These are phyloP conservation scores for Sebastes nivosus DNA, from an alignment of 2,797 vertebrate species.

Conservation along the genomic window DNA sequence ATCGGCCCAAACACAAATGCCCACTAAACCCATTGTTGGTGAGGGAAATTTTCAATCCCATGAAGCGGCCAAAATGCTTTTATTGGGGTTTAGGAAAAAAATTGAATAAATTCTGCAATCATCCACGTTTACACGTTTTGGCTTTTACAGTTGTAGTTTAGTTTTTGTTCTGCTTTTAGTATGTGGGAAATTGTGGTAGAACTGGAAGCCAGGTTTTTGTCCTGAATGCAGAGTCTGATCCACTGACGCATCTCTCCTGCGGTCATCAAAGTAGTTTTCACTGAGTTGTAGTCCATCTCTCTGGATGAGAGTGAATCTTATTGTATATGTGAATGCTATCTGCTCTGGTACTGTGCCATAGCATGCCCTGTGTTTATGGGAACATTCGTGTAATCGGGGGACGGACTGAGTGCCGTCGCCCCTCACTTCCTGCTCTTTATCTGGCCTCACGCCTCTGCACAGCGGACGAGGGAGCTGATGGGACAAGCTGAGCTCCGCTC, in stretches of 20 bases:
- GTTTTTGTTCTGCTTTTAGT: conserved; percentile 3
- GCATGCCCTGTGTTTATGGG: conserved; percentile 33
- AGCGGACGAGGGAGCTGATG: conserved; percentile 47
- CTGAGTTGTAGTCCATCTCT: not conserved
- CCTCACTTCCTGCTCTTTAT: conserved; percentile 83
- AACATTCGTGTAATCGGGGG: conserved; percentile 57
- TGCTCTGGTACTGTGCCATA: not conserved
- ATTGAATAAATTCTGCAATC: not conserved
- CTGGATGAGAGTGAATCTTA: not conserved
- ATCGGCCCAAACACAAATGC: not conserved
- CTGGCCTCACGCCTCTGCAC: conserved; percentile 73
- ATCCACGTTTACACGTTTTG: conserved; percentile 9
- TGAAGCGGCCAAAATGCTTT: not conserved
- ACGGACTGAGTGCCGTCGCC: conserved; percentile 43
- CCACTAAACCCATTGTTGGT: not conserved
- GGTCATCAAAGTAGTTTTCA: not conserved
- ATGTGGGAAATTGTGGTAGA: conserved; percentile 17
- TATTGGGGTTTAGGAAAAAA: not conserved
- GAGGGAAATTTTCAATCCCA: not conserved
- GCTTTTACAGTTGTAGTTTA: not conserved
- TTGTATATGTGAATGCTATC: conserved; percentile 9
- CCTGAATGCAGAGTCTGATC: conserved; percentile 8
- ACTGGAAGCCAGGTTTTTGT: conserved; percentile 20
- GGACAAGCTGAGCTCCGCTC: conserved; percentile 51
- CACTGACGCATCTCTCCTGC: conserved; percentile 6